Conservation (phyloP, 2,113 vertebrate genomes). For the Blennius ocellaris region DNA sequence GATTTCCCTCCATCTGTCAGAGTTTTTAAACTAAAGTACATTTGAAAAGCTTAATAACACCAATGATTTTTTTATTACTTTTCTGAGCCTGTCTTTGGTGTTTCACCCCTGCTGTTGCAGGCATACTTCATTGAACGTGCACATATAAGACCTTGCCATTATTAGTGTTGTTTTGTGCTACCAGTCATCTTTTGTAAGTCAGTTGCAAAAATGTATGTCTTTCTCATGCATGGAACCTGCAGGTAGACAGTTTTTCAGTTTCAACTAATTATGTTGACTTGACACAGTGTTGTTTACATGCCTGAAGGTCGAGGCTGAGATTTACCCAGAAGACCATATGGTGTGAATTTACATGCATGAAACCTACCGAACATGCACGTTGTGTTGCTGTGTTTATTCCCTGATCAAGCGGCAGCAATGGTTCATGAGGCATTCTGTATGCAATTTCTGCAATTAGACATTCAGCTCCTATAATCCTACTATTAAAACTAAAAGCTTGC, state of each 20-base stretch:
- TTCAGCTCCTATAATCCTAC: constrained; percentile 47
- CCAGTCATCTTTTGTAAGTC: constrained; percentile 4
- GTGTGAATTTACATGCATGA: constrained; percentile 26
- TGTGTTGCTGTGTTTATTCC: constrained; percentile 30
- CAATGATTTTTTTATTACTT: constrained; percentile 10
- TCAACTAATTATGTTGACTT: constrained; percentile 35
- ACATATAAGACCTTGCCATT: background rate
- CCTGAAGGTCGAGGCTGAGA: constrained; percentile 42
- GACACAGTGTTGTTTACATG: constrained; percentile 33
- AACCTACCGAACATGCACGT: constrained; percentile 27
- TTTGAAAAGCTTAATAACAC: constrained; percentile 36
- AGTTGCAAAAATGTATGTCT: constrained; percentile 13
- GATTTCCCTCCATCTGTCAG: constrained; percentile 71
- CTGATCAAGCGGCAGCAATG: constrained; percentile 23
- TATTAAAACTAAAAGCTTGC: constrained; percentile 52
- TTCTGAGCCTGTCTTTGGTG: constrained; percentile 13
- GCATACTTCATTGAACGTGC: background rate
- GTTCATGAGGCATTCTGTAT: constrained; percentile 18
- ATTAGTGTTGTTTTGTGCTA: background rate
- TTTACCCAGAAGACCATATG: constrained; percentile 17
- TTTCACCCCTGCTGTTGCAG: constrained; percentile 10
- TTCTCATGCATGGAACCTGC: constrained; percentile 7
- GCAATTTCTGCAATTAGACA: constrained; percentile 27
- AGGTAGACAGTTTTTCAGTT: constrained; percentile 21
- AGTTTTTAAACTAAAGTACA: constrained; percentile 49